Evolutionary conservation across 2,113 vertebrate species (phyloP).

Genomic region (Aldabrachelys gigantea): DNA sequence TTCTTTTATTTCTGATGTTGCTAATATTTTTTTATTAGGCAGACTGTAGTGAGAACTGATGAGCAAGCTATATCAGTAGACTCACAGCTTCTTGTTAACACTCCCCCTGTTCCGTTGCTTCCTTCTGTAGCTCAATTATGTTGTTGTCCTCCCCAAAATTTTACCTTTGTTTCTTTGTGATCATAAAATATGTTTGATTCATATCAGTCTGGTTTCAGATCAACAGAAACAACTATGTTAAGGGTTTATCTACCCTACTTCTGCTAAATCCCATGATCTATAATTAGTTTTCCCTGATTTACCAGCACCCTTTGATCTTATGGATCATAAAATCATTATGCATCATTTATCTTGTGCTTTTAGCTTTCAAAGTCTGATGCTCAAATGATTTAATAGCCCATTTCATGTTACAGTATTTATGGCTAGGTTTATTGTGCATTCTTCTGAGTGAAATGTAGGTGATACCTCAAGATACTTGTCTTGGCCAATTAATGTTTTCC

Average conservation of each 20-base stretch:
- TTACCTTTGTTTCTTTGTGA: not conserved
- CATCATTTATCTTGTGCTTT: not conserved
- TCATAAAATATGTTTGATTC: not conserved
- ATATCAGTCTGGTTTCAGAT: not conserved
- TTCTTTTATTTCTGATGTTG: conserved; percentile 11
- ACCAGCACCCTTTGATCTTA: not conserved
- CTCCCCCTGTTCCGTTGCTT: not conserved
- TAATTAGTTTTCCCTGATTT: conserved; percentile 8
- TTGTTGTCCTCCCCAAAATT: not conserved
- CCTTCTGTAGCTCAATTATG: not conserved
- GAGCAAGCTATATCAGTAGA: not conserved
- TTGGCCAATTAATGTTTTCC: not conserved
- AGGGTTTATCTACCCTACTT: not conserved
- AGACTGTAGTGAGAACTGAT: not conserved
- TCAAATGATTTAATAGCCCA: not conserved
- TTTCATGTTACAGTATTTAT: not conserved
- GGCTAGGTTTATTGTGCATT: not conserved
- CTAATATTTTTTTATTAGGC: not conserved
- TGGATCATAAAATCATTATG: conserved; percentile 34
- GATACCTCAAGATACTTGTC: not conserved
- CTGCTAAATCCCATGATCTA: conserved; percentile 11
- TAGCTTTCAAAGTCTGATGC: not conserved
- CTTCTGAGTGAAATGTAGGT: not conserved
- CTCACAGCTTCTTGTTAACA: not conserved
- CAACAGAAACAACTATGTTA: conserved; percentile 14